phyloP scores from a whole-genome alignment of 1,140 invertebrate genomes.

The Leptinotarsa lineolata region DNA sequence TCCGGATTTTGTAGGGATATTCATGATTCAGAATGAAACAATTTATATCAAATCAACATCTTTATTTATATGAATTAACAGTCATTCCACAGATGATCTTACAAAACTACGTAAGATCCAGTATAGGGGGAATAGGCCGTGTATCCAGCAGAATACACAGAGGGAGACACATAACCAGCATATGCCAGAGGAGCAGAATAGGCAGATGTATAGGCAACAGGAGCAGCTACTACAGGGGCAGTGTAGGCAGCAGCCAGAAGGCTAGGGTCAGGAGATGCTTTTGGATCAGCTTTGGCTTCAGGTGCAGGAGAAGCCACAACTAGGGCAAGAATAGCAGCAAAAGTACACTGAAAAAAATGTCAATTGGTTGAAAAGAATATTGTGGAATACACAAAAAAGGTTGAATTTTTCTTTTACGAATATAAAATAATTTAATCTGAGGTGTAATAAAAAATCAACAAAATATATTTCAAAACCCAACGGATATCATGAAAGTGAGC shows the following conservation, averaged over 20 bases:
- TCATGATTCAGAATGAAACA: no score
- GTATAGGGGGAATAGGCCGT: slow-evolving; percentile 27
- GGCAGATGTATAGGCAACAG: slow-evolving; percentile 8
- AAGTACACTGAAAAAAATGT: neutral
- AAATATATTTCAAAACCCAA: no score
- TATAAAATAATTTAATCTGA: no score
- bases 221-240: slow-evolving; percentile 8
- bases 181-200: slow-evolving; percentile 19
- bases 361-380: no score
- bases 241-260: slow-evolving; percentile 9
- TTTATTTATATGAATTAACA: no score
- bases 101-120: slow-evolving; percentile 21
- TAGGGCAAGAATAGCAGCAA: neutral
- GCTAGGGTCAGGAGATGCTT: slow-evolving; percentile 2
- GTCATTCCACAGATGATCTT: neutral
- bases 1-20: no score
- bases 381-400: no score
- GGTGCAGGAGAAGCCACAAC: slow-evolving; percentile 7
- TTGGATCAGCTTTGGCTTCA: slow-evolving; percentile 10
- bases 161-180: slow-evolving; percentile 24
- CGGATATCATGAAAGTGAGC: no score
- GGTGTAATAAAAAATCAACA: no score
- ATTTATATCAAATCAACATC: no score
- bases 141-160: slow-evolving; percentile 37
- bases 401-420: no score